Conservation (phyloP, 2,888 invertebrate genomes). For the Ennomos fuscantarius region DNA sequence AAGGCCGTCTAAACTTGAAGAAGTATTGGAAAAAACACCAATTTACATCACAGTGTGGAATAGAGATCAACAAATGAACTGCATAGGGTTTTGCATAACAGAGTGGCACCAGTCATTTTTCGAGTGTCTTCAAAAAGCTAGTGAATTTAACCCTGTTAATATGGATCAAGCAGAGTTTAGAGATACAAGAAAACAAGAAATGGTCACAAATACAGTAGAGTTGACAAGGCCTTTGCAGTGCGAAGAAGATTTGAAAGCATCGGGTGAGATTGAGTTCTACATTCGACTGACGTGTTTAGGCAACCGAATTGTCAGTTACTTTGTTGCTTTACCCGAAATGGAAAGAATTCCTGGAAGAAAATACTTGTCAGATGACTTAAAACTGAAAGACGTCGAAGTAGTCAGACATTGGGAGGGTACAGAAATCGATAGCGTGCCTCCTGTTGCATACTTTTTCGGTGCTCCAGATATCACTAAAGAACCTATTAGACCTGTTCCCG, state of each 20-base stretch:
- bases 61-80: slow-evolving; percentile 72
- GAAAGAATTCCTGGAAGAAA: slow-evolving; percentile 77
- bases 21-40: slow-evolving; percentile 68
- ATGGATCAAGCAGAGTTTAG: slow-evolving; percentile 73
- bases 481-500: slow-evolving; percentile 64
- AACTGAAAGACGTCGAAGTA: slow-evolving; percentile 75
- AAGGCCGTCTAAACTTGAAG: slow-evolving; percentile 71
- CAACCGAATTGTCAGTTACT: slow-evolving; percentile 69
- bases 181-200: slow-evolving; percentile 64
- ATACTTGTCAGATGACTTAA: slow-evolving; percentile 71
- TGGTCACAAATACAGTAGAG: slow-evolving; percentile 74
- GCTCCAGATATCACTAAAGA: slow-evolving; percentile 74
- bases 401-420: slow-evolving; percentile 80
- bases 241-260: slow-evolving; percentile 75
- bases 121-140: slow-evolving; percentile 63
- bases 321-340: slow-evolving; percentile 76
- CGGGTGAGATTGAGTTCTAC: slow-evolving; percentile 74
- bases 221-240: slow-evolving; percentile 66
- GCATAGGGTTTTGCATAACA: slow-evolving; percentile 68
- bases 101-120: slow-evolving; percentile 76
- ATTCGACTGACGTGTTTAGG: slow-evolving; percentile 73
- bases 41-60: slow-evolving; percentile 78
- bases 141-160: slow-evolving; percentile 68
- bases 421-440: slow-evolving; percentile 68
- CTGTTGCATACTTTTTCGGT: slow-evolving; percentile 75